These are phyloP conservation scores for Orchestia grillus DNA, from an alignment of 1,140 invertebrate species.

Conservation along the genomic window DNA sequence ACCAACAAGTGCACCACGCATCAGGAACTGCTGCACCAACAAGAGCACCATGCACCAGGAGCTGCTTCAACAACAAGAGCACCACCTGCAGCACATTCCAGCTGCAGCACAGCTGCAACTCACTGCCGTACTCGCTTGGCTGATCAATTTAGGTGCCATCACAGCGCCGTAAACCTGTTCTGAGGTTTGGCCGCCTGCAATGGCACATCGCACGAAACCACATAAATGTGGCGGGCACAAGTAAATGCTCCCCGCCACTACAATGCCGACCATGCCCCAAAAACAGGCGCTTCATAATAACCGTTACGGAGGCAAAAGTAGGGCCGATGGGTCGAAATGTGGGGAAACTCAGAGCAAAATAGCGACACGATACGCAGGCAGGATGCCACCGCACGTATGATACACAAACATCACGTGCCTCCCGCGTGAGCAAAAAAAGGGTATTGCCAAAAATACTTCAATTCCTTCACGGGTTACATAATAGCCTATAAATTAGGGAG, in stretches of 20 bases:
- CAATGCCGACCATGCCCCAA: neutral
- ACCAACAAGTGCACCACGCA: neutral
- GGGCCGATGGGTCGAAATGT: neutral
- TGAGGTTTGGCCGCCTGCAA: neutral
- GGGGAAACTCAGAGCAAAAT: neutral
- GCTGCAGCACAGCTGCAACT: neutral
- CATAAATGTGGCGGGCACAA: neutral
- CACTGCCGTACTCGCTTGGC: neutral
- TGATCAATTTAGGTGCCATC: slow-evolving; percentile 5
- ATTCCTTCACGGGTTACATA: neutral
- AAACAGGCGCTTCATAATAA: neutral
- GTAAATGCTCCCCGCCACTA: neutral
- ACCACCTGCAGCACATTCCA: neutral
- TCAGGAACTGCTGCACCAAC: neutral
- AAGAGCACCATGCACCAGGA: neutral
- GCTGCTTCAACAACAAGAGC: neutral
- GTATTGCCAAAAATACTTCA: neutral
- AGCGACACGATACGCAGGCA: neutral
- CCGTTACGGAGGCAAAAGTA: neutral
- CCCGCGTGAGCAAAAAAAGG: neutral
- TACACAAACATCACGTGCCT: neutral
- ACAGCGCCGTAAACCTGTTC: neutral
- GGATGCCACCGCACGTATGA: neutral
- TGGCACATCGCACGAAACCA: neutral
- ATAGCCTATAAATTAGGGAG: neutral